Percentiles rank a stretch among this genome's conserved stretches.
Evolutionary conservation across 1,140 invertebrate genomes (phyloP).

Genomic region (Drosophila ohnishii): DNA sequence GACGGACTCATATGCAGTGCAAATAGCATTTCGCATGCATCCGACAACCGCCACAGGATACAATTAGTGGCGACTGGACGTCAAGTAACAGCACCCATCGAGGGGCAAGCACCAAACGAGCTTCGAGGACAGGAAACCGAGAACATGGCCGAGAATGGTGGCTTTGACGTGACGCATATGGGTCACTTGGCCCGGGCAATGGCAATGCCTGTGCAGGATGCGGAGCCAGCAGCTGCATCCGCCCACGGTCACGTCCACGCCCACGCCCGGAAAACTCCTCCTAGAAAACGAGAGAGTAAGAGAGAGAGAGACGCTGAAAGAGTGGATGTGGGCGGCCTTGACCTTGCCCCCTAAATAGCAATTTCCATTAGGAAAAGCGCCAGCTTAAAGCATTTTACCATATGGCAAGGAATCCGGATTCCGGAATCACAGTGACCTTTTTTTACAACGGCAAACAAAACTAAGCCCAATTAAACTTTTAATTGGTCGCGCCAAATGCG

Average conservation of each 20-base stretch:
- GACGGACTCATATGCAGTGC: slow-evolving; percentile 17
- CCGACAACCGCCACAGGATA: slow-evolving; percentile 43
- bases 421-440: slow-evolving; percentile 26
- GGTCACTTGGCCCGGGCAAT: slow-evolving; percentile 41
- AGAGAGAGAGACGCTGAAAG: neutral
- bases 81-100: slow-evolving; percentile 36
- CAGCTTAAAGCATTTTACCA: slow-evolving; percentile 40
- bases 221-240: slow-evolving; percentile 11
- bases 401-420: slow-evolving; percentile 24
- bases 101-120: neutral
- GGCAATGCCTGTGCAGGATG: slow-evolving; percentile 45
- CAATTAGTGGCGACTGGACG: slow-evolving; percentile 64
- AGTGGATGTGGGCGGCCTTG: slow-evolving; percentile 8
- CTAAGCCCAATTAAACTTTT: slow-evolving; percentile 17
- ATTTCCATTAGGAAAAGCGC: slow-evolving; percentile 25
- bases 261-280: slow-evolving; percentile 13
- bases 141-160: slow-evolving; percentile 40
- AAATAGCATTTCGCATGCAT: slow-evolving; percentile 40
- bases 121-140: slow-evolving; percentile 12
- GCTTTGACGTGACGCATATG: slow-evolving; percentile 40
- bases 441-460: neutral
- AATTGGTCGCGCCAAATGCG: slow-evolving; percentile 14
- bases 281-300: neutral
- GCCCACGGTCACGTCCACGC: slow-evolving; percentile 6
- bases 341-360: slow-evolving; percentile 57